phyloP scores from a whole-genome alignment of 2,888 invertebrate species.

The Leucozona laternaria region DNA sequence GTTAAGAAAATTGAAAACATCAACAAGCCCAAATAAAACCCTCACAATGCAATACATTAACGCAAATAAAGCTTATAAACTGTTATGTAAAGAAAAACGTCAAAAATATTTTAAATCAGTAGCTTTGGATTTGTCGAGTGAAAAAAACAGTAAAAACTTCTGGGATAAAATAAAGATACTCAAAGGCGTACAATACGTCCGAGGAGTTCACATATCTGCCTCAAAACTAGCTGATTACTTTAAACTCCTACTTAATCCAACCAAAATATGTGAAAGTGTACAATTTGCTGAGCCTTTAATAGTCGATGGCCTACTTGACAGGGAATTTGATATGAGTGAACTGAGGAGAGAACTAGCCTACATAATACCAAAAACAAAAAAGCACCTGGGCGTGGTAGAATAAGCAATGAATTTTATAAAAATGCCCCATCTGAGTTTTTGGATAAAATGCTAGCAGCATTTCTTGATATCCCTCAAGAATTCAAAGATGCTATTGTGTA shows the following conservation, averaged over 20 bases:
- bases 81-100: neutral
- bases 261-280: neutral
- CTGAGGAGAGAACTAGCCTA: neutral
- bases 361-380: neutral
- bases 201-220: conserved; percentile 5
- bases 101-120: neutral
- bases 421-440: neutral
- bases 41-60: neutral
- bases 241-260: neutral
- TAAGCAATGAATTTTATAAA: neutral
- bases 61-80: conserved; percentile 9
- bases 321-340: neutral
- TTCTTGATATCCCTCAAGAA: too few species aligned
- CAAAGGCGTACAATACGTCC: neutral
- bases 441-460: too few species aligned
- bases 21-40: neutral
- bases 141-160: neutral
- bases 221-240: neutral
- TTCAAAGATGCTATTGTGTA: too few species aligned
- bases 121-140: neutral
- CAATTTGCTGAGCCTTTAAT: too few species aligned
- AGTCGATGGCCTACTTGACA: neutral
- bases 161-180: neutral
- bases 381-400: neutral
- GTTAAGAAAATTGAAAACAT: neutral